phyloP scores from a whole-genome alignment of 1,140 invertebrate species.

The Trachelipus rathkii region DNA sequence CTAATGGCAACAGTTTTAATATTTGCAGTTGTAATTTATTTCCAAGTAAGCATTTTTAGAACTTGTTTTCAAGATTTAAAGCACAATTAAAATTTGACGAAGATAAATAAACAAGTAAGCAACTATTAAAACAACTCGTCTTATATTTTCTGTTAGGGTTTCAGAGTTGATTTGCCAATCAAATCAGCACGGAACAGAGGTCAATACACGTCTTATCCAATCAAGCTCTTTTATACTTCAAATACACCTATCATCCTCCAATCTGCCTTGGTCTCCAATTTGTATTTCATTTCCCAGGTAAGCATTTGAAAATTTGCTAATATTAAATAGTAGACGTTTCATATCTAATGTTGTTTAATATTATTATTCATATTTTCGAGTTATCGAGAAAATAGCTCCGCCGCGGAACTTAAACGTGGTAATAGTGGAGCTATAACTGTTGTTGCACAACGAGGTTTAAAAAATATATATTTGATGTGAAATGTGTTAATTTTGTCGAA shows the following conservation, averaged over 20 bases:
- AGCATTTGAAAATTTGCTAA: too few species aligned
- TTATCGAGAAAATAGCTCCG: too few species aligned
- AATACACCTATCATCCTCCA: slow-evolving; percentile 99
- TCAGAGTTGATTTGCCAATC: slow-evolving; percentile 98
- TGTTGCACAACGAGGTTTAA: too few species aligned
- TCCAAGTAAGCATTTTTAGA: slow-evolving; percentile 68
- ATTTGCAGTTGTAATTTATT: slow-evolving; percentile 99
- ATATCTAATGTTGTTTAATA: too few species aligned
- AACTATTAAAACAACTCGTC: slow-evolving; percentile 55
- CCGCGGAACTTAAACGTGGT: too few species aligned
- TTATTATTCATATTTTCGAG: too few species aligned
- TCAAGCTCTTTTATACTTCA: slow-evolving; percentile 99
- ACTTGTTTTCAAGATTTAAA: neutral
- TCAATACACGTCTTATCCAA: slow-evolving; percentile 98
- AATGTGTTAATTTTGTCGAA: too few species aligned
- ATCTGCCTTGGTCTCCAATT: slow-evolving; percentile 95
- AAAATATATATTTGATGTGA: too few species aligned
- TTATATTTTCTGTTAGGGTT: slow-evolving; percentile 69
- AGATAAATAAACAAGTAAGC: too few species aligned
- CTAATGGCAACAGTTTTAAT: slow-evolving; percentile 94
- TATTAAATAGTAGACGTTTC: too few species aligned
- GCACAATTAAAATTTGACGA: too few species aligned
- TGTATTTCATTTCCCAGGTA: slow-evolving; percentile 96
- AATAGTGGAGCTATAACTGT: too few species aligned
- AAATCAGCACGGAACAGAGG: slow-evolving; percentile 98